Evolutionary conservation across 2,797 vertebrate genomes (phyloP), one percentile per base, ranked within the genome.

Genomic region (Scleropages formosus): DNA sequence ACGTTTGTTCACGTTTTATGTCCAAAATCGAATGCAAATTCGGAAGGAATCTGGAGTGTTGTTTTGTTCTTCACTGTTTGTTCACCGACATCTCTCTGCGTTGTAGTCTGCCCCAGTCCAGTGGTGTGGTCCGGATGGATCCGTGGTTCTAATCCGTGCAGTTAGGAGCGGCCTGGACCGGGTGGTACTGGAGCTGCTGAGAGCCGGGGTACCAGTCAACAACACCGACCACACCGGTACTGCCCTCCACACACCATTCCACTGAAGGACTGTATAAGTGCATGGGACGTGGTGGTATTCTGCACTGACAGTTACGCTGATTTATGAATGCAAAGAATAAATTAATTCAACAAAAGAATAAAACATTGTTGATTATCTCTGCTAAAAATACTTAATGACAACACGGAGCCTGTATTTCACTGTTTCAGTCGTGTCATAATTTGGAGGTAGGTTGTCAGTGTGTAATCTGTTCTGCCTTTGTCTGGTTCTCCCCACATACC

Each of bases 141-240:
- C 94, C 0, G 94, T 95, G 75, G 94, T 95, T 39, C 88, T 97
- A 82, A 95, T 96, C 85, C 90, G 95, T 62, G 95, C 95, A 0
- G 93, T 95, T 61, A 90, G 94, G 1, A 93, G 95, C 27, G 94
- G 94, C 0, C 90, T 96, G 67, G 94, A 96, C 83, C 86, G 95
- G 26, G 92, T 96, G 80, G 94, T 96, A 8, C 81, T 96, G 85
- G 95, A 96, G 84, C 90, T 96, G 73, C 91, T 96, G 75, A 86
- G 93, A 73, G 94, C 94, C 1, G 93, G 91, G 72, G 94, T 95
- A 2, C 93, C 94, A 0, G 94, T 96, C 47, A 95, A 93, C 80
- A 95, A 95, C 86, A 92, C 93, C 0, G 95, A 96, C 79, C 95
- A 95, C 60, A 93, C 94, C 67, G 94, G 95, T 95, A 91, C 58